Base-by-base conservation (phyloP, 1,140 invertebrate species). In the Phenacoccus solenopsis region DNA sequence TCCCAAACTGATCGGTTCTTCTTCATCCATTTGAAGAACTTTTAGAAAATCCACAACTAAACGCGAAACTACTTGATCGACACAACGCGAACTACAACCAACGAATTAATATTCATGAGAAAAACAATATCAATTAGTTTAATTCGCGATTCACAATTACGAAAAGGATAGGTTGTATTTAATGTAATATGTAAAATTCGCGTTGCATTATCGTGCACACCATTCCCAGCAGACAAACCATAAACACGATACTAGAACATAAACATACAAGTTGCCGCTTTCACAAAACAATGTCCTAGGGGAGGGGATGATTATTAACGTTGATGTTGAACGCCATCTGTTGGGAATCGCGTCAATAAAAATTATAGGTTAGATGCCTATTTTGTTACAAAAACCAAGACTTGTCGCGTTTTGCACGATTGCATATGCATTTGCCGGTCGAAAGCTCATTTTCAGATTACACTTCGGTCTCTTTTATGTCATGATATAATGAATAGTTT, bases 1-100 rank as follows among this genome's bases (percentile, higher is more conserved):
- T 38, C 71, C 71, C 70, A 84, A 77, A 68, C 79, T 79, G 76
- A 84, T 84, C 71, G 83, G 83, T 77, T 88, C 87, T 76, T 86
- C 83, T 77, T 89, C 88, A 79, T 86, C 85, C 21, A 72, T 25
- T 64, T 64, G 59, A 64, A 7, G 21, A 64, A 27, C 9, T 24
- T 3, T 9, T 64, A 64, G 25, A 27, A 64, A 49, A 49, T 16
- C 38, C 38, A 5, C 30, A 32, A 32, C 30, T 32, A 5, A 32
- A 5, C 30, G 30, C n/a, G 30, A 32, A 32, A 32, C 30, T 32
- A 7, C 13, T 32, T 13, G 30, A n/a, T n/a, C n/a, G 16, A 49
- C 5, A 49, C 38, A 49, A 49, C 38, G 38, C 5, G 38, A 5
- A 16, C 16, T 5, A 16, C 38, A 49, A 49, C 13, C 38, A n/a